phyloP scores from a whole-genome alignment of 2,113 vertebrate genomes.

The Fulica atra region DNA sequence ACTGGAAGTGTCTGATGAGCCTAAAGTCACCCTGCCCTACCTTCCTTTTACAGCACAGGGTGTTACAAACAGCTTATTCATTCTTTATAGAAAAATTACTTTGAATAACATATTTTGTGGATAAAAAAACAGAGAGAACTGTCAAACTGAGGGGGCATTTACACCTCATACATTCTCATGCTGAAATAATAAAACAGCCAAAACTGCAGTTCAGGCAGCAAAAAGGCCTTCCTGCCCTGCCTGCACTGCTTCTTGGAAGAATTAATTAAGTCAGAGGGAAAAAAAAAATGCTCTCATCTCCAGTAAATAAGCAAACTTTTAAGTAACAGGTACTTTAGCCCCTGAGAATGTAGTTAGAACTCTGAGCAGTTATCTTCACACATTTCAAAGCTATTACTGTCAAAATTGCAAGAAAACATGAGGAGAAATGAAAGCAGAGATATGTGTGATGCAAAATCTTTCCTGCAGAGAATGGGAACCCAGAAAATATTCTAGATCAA shows the following conservation, averaged over 20 bases:
- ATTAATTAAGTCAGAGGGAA: neutral
- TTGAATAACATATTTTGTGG: neutral
- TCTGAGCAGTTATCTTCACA: neutral
- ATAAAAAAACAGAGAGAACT: neutral
- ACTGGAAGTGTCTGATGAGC: neutral
- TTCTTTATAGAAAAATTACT: neutral
- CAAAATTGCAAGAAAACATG: neutral
- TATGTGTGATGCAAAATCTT: neutral
- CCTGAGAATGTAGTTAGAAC: neutral
- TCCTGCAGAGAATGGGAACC: neutral
- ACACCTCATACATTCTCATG: rapidly evolving
- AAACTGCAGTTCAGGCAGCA: neutral
- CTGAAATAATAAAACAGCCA: neutral
- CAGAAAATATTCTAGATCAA: neutral
- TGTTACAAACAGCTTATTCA: neutral
- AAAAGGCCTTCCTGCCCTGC: neutral
- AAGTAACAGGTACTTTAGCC: neutral
- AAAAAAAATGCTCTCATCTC: neutral
- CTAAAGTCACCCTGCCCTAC: neutral
- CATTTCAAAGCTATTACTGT: neutral
- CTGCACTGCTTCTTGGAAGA: neutral
- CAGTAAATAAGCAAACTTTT: neutral
- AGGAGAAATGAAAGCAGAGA: neutral
- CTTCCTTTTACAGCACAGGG: neutral
- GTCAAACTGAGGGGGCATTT: neutral